phyloP scores from a whole-genome alignment of 2,888 invertebrate genomes.

The Priocnemis perturbator region DNA sequence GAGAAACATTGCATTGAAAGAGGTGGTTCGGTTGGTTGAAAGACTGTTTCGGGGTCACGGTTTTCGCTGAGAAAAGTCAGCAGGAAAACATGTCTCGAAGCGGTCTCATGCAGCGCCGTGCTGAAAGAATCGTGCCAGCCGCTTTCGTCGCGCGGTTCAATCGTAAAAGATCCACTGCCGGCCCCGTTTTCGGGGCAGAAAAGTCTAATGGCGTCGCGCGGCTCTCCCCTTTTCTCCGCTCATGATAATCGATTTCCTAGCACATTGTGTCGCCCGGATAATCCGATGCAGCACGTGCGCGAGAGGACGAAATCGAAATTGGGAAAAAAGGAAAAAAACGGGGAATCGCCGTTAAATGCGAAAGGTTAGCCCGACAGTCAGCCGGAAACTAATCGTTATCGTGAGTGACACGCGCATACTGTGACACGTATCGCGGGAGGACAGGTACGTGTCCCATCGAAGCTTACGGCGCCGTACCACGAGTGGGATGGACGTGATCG shows the following conservation, averaged over 20 bases:
- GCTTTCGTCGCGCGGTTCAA: too few species aligned
- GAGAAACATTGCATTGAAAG: too few species aligned
- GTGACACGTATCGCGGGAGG: slow-evolving; percentile 3
- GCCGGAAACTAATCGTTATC: slow-evolving; percentile 20
- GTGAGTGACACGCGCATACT: slow-evolving; percentile 24
- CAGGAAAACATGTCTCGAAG: too few species aligned
- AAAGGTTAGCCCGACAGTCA: not conserved
- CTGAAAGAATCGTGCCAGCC: too few species aligned
- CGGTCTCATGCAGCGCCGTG: too few species aligned
- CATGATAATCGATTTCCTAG: not conserved
- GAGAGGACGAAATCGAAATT: not conserved
- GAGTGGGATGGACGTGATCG: slow-evolving; percentile 49
- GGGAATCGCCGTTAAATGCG: not conserved
- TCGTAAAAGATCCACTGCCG: too few species aligned
- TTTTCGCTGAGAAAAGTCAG: too few species aligned
- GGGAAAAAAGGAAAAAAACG: not conserved
- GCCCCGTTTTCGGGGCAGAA: too few species aligned
- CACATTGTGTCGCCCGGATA: not conserved
- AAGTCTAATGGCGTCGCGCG: too few species aligned
- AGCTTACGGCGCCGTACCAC: slow-evolving; percentile 9
- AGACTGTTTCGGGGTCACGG: too few species aligned
- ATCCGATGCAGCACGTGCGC: slow-evolving; percentile 7
- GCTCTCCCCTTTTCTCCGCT: not conserved
- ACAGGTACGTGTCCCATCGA: not conserved
- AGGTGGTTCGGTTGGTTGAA: too few species aligned